A percentile compares a stretch with the other conserved stretches of the same genome.
phyloP scores from a whole-genome alignment of 2,797 vertebrate species.

The Acestrorhynchus altus region DNA sequence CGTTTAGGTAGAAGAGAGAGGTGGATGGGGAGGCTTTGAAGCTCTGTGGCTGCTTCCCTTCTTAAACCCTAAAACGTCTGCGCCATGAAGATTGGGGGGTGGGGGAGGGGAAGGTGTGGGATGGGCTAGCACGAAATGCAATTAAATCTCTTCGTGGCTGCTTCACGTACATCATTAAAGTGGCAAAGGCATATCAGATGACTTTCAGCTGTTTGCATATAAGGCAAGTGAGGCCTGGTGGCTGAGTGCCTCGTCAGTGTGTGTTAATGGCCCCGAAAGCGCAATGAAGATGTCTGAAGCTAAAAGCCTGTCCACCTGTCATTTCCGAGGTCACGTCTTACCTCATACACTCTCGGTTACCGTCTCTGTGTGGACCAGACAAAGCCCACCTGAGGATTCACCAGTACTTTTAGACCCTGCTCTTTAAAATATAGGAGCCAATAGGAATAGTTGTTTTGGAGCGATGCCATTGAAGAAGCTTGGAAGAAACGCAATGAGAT shows the following conservation, averaged over 20 bases:
- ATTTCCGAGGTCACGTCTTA: slow-evolving; percentile 40
- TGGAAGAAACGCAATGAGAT: too few species aligned
- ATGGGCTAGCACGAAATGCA: slow-evolving; percentile 38
- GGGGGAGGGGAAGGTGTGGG: slow-evolving; percentile 54
- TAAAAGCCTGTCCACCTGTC: slow-evolving; percentile 49
- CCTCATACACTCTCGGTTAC: slow-evolving; percentile 39
- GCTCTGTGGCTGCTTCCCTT: slow-evolving; percentile 52
- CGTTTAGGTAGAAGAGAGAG: slow-evolving; percentile 44
- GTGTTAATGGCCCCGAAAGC: slow-evolving; percentile 50
- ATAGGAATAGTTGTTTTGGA: too few species aligned
- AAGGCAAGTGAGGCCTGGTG: slow-evolving; percentile 22
- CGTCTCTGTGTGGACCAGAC: slow-evolving; percentile 8
- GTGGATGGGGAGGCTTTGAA: slow-evolving; percentile 42
- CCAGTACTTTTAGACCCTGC: background rate
- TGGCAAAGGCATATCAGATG: slow-evolving; percentile 58
- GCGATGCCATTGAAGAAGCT: too few species aligned
- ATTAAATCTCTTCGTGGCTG: slow-evolving; percentile 58
- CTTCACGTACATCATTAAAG: slow-evolving; percentile 64
- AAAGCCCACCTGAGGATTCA: slow-evolving; percentile 42
- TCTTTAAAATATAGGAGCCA: background rate
- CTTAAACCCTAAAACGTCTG: slow-evolving; percentile 48
- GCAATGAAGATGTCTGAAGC: slow-evolving; percentile 47
- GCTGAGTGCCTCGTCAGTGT: slow-evolving; percentile 45
- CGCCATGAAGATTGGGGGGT: slow-evolving; percentile 18
- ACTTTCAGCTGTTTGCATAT: slow-evolving; percentile 58